Evolutionary conservation across 2,888 invertebrate species (phyloP), one percentile per base, ranked within the genome.

Genomic region (Nysson spinosus): DNA sequence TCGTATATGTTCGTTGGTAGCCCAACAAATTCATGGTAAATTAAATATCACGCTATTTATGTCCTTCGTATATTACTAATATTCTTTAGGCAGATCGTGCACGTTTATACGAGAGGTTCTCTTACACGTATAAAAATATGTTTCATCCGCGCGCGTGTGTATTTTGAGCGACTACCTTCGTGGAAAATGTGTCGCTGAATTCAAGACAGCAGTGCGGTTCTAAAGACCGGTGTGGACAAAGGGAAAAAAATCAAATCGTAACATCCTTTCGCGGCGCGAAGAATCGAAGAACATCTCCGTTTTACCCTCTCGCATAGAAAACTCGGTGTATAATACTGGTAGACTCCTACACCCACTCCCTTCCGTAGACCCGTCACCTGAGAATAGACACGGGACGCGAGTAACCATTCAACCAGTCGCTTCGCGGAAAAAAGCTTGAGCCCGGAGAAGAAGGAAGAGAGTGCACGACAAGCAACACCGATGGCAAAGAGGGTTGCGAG

Each of bases 261-360:
- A 58, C 58, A 66, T 54, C 49, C 67, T 67, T 52, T 58, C 54
- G 67, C 51, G 47, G 49, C 57, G 34, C 67, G 67, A 67, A 35
- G 58, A 58, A 58, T 52, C 67, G 67, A 67, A 47, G 67, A 67
- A 67, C 67, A 67, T 67, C 67, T 67, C 67, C 52, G 58, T 65
- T 51, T 50, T 32, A 46, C 66, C 50, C 66, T 51, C 40, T 14
- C 58, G 58, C 58, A 37, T 67, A 52, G 67, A 66, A 67, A 67
- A 67, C 52, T 44, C 52, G 34, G 35, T n/a, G 67, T 54, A 67
- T 67, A 67, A 67, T 67, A 47, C 67, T 40, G 47, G 17, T 46
- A 66, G 47, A 19, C 14, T 30, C 4, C 19, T 4, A n/a, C 16
- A 16, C 39, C 19, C 34, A 6, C 66, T 43, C 35, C 37, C 26